Percentiles rank a stretch among this genome's conserved stretches.
phyloP scores from a whole-genome alignment of 2,113 vertebrate species.

The Catagonus wagneri region DNA sequence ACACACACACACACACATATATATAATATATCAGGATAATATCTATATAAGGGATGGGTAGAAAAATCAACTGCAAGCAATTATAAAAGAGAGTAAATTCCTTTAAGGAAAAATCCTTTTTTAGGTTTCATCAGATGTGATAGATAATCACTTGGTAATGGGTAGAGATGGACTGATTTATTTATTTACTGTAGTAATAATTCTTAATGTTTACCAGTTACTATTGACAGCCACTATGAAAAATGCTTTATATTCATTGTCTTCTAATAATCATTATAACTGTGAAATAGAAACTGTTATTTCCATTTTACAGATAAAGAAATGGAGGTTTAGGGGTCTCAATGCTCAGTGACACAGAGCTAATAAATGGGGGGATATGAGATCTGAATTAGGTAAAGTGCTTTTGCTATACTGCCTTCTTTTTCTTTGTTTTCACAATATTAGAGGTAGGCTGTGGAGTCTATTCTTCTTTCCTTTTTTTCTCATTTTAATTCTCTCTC shows the following conservation, averaged over 20 bases:
- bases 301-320: constrained; percentile 18
- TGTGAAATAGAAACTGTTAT: not conserved
- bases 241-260: not conserved
- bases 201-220: not conserved
- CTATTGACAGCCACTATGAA: not conserved
- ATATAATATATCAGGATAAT: not conserved
- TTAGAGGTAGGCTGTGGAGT: not conserved
- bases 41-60: not conserved
- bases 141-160: not conserved
- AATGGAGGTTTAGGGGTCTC: not conserved
- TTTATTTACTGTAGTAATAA: not conserved
- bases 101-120: constrained; percentile 37
- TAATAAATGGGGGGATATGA: not conserved
- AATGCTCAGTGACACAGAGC: not conserved
- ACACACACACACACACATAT: no score
- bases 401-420: not conserved
- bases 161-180: not conserved
- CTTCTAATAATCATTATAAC: constrained; percentile 12
- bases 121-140: not conserved
- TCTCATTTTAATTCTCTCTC: not conserved
- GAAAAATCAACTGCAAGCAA: not conserved
- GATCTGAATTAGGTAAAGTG: not conserved
- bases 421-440: not conserved
- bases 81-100: not conserved
- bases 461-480: not conserved